A percentile compares a stretch with the other conserved stretches of the same genome.
These are phyloP conservation scores for Cardiocondyla obscurior DNA, from an alignment of 1,140 invertebrate genomes.

Conservation along the genomic window DNA sequence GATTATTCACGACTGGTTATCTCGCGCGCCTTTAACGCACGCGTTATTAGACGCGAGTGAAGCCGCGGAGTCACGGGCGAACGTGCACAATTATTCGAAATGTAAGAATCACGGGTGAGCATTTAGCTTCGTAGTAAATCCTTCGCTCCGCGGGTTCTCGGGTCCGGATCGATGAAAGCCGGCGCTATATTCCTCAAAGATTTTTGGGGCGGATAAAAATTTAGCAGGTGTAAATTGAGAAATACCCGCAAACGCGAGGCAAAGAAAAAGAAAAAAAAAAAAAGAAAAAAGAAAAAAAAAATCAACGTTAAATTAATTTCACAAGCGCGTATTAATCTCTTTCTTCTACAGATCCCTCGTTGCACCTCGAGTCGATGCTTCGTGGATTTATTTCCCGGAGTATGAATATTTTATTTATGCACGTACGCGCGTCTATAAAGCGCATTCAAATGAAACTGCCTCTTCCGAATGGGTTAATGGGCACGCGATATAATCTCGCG, in stretches of 20 bases:
- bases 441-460: not conserved
- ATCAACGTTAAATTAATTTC: too few species aligned
- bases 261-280: too few species aligned
- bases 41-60: conserved; percentile 48
- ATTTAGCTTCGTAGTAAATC: not conserved
- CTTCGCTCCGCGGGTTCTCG: not conserved
- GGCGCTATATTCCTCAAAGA: not conserved
- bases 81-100: not conserved
- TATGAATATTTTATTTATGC: conserved; percentile 15
- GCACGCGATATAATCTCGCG: conserved; percentile 8
- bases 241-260: not conserved
- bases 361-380: not conserved
- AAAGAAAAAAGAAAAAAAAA: too few species aligned
- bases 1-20: conserved; percentile 58
- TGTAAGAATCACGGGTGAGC: not conserved
- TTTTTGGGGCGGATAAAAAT: not conserved
- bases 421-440: not conserved
- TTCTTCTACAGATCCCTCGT: not conserved
- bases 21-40: conserved; percentile 18
- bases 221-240: not conserved
- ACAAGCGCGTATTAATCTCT: not conserved
- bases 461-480: conserved; percentile 13
- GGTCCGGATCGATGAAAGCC: not conserved
- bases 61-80: conserved; percentile 3
- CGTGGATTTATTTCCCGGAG: conserved; percentile 8